phyloP scores from a whole-genome alignment of 2,113 vertebrate species.

The Stigmatopora nigra region DNA sequence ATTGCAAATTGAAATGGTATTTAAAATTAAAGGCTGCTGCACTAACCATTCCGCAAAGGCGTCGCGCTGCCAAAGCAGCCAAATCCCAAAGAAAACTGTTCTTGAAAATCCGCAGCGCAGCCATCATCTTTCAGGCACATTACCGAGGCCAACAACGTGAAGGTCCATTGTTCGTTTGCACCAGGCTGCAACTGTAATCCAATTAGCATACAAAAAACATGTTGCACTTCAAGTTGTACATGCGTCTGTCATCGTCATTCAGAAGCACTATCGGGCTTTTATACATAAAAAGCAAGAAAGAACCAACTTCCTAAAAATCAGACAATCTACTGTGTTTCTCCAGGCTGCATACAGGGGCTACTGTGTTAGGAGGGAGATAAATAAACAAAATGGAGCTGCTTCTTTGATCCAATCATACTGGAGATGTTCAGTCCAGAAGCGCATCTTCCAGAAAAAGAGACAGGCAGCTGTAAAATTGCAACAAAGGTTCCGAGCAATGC shows the following conservation, averaged over 20 bases:
- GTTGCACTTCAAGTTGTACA: slow-evolving; percentile 62
- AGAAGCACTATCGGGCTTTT: slow-evolving; percentile 67
- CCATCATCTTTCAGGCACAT: slow-evolving; percentile 57
- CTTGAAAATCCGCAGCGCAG: slow-evolving; percentile 44
- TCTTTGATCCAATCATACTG: slow-evolving; percentile 68
- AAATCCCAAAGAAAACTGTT: slow-evolving; percentile 56
- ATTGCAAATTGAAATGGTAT: slow-evolving; percentile 58
- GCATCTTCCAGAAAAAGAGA: slow-evolving; percentile 52
- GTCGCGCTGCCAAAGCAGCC: slow-evolving; percentile 54
- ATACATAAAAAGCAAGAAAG: slow-evolving; percentile 50
- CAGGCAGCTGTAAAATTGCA: slow-evolving; percentile 66
- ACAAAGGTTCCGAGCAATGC: slow-evolving; percentile 50
- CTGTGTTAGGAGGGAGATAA: slow-evolving; percentile 42
- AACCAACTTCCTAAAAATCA: slow-evolving; percentile 56
- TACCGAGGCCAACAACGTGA: slow-evolving; percentile 53
- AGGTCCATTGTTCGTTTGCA: slow-evolving; percentile 50
- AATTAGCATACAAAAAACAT: slow-evolving; percentile 69
- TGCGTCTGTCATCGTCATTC: slow-evolving; percentile 68
- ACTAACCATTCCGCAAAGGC: slow-evolving; percentile 70
- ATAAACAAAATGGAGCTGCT: slow-evolving; percentile 49
- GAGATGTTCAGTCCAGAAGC: slow-evolving; percentile 59
- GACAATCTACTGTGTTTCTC: slow-evolving; percentile 54
- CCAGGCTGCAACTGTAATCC: slow-evolving; percentile 70
- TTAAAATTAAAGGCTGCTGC: slow-evolving; percentile 64
- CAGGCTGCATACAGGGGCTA: slow-evolving; percentile 65